Base-by-base conservation (phyloP, 2,113 vertebrate genomes). In the Pristiophorus japonicus region DNA sequence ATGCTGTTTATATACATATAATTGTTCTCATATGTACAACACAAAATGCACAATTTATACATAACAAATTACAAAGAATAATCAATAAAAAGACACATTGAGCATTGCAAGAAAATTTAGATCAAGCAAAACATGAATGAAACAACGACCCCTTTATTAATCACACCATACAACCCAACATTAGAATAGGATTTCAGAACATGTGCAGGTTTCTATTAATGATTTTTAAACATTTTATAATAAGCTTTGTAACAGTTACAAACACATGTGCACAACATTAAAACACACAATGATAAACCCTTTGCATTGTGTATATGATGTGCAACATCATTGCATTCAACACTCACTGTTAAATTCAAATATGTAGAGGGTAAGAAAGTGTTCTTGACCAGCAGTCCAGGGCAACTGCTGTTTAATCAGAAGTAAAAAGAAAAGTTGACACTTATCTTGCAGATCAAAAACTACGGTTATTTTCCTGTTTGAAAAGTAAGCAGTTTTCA, bases 1-100 rank as follows among this genome's bases (percentile, higher is more conserved):
- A 98, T 97, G 97, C 97, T 97, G 95, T 93, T 96, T 90, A 95
- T 96, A 95, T 95, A 96, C 96, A 96, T 96, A 97, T 95, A 96
- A 95, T 85, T 78, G 95, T 95, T 96, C 47, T 96, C 95, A 95
- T 97, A 97, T 96, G 96, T 96, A 97, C 97, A 98, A 96, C 67
- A 66, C 96, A 85, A n/a, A n/a, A 96, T 96, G 96, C 96, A 96
- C 70, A 96, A 91, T 96, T 96, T 95, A 96, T 96, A 81, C 95
- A 95, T 95, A 96, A 96, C 66, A 94, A 65, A 97, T 85, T 92
- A 96, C 88, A 96, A 95, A 22, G 47, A 96, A 88, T 95, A 96
- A 95, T 14, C 78, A 95, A 42, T 94, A 66, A 70, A 93, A 94
- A 45, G 34, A 30, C 38, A 94, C 24, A 67, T 94, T 47, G 70